Evolutionary conservation across 2,797 vertebrate species (phyloP).

Genomic region (Leuciscus waleckii): DNA sequence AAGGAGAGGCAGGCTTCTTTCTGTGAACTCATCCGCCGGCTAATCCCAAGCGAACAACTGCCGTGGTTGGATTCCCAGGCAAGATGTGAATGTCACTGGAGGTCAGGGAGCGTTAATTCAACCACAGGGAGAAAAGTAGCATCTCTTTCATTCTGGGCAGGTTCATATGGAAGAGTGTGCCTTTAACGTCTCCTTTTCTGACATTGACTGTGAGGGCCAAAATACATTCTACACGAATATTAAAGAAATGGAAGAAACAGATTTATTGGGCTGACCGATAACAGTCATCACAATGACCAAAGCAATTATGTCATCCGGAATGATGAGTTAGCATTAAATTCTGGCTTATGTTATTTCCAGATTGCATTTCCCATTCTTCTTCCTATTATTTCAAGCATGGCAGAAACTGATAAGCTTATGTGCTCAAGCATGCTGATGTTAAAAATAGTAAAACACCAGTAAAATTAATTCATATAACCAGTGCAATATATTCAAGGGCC

Average conservation of each 20-base stretch:
- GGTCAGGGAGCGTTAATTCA: constrained; percentile 54
- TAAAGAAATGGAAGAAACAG: background rate
- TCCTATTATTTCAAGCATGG: constrained; percentile 25
- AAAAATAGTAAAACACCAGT: background rate
- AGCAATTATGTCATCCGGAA: background rate
- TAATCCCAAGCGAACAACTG: constrained; percentile 60
- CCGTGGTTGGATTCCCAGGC: constrained; percentile 44
- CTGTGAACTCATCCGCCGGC: constrained; percentile 28
- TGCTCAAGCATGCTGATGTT: background rate
- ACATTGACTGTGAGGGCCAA: background rate
- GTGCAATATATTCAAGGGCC: background rate
- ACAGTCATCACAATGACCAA: constrained; percentile 7
- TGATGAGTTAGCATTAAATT: constrained; percentile 2
- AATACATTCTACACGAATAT: background rate
- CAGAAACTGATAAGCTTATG: constrained; percentile 12
- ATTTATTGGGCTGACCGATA: constrained; percentile 10
- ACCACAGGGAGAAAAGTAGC: constrained; percentile 36
- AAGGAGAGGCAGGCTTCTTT: constrained; percentile 39
- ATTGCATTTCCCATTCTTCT: background rate
- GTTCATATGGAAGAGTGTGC: constrained; percentile 18
- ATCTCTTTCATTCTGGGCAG: constrained; percentile 36
- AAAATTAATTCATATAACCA: background rate
- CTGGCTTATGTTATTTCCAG: constrained; percentile 14
- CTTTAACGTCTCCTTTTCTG: background rate
- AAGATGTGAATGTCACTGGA: constrained; percentile 53